Evolutionary conservation across 2,113 vertebrate species (phyloP).

Genomic region (Scalopus aquaticus): DNA sequence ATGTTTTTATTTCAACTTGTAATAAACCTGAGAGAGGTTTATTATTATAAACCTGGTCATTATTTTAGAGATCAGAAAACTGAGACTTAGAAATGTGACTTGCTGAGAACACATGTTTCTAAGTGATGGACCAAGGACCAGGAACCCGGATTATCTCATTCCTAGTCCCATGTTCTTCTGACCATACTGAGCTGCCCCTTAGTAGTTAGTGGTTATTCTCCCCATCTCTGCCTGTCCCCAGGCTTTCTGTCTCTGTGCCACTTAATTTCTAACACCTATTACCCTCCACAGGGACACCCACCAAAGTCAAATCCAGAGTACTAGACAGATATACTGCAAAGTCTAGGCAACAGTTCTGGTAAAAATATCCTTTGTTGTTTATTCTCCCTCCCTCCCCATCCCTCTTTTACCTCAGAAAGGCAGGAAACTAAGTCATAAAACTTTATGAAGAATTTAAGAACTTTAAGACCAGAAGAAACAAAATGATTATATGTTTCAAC

Average conservation of each 20-base stretch:
- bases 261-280: not conserved
- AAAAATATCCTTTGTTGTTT: not conserved
- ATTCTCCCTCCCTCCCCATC: not conserved
- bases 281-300: not conserved
- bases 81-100: not conserved
- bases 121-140: not conserved
- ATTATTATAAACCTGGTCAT: no score
- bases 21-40: not conserved
- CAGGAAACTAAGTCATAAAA: conserved; percentile 6
- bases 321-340: not conserved
- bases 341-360: not conserved
- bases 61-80: not conserved
- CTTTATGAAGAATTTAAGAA: not conserved
- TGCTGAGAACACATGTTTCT: not conserved
- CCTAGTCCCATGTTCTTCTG: not conserved
- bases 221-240: not conserved
- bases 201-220: not conserved
- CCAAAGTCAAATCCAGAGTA: not conserved
- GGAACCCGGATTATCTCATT: not conserved
- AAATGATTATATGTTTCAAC: not conserved
- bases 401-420: not conserved
- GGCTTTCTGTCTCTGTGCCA: not conserved
- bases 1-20: not conserved
- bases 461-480: not conserved
- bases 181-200: not conserved